Evolutionary conservation across 1,140 invertebrate species (phyloP).

Genomic region (Drosophila hydei): DNA sequence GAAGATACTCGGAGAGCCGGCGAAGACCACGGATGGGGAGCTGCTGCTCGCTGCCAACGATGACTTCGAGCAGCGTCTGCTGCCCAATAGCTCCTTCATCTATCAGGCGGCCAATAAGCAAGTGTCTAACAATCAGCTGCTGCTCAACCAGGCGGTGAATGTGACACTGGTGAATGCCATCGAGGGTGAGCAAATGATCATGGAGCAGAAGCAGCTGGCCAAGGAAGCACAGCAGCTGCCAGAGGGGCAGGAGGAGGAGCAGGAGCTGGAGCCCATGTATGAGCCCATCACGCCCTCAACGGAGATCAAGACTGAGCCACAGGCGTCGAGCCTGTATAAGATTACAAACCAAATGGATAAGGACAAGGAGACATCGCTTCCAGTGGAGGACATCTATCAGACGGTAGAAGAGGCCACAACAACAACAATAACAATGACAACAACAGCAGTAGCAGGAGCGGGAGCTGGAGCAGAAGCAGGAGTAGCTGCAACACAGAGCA

Average conservation of each 20-base stretch:
- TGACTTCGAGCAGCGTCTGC: constrained; percentile 73
- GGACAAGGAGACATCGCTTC: constrained; percentile 2
- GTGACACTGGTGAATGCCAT: constrained; percentile 74
- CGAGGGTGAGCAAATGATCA: constrained; percentile 70
- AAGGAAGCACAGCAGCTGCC: neutral
- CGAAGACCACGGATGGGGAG: constrained; percentile 23
- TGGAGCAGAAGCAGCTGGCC: constrained; percentile 67
- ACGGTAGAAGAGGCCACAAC: constrained; percentile 58
- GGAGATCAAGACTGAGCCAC: constrained; percentile 64
- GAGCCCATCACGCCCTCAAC: constrained; percentile 65
- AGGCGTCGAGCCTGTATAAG: constrained; percentile 60
- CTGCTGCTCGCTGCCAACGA: constrained; percentile 49
- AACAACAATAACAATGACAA: neutral
- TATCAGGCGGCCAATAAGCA: constrained; percentile 72
- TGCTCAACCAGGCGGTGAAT: constrained; percentile 74
- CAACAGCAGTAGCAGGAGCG: neutral
- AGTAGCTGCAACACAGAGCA: constrained; percentile 11
- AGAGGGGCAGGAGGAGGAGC: neutral
- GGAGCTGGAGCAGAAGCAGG: neutral
- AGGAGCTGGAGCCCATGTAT: constrained; percentile 59
- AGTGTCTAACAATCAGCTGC: constrained; percentile 66
- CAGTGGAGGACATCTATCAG: constrained; percentile 54
- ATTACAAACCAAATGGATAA: constrained; percentile 35
- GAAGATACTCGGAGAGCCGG: constrained; percentile 47
- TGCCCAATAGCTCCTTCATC: constrained; percentile 75